Conservation (phyloP, 2,888 invertebrate species). For the Drosophila percnosoma region DNA sequence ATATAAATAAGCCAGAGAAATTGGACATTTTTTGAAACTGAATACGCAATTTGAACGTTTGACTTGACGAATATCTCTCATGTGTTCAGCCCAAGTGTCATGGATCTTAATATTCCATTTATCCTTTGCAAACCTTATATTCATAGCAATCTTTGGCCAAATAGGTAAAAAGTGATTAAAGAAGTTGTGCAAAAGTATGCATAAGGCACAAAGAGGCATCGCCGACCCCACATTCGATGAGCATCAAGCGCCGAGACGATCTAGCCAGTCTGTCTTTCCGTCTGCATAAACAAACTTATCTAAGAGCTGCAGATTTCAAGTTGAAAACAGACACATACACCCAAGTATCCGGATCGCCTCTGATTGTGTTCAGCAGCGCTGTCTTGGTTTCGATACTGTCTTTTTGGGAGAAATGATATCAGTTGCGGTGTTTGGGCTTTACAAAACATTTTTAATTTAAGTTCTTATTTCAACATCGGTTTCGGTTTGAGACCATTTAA, state of each 20-base stretch:
- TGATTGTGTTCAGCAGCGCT: too few species aligned
- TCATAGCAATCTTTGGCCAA: neutral
- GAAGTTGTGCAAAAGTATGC: neutral
- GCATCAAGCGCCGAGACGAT: neutral
- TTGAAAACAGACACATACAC: neutral
- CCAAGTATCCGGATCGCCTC: neutral
- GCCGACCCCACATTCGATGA: neutral
- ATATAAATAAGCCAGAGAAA: neutral
- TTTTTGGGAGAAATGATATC: neutral
- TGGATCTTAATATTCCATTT: neutral
- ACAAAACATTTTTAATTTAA: neutral
- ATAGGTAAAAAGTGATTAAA: neutral
- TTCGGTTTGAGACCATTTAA: neutral
- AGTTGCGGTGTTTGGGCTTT: neutral
- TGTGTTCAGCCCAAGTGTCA: neutral
- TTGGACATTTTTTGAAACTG: neutral
- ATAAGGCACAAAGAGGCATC: too few species aligned
- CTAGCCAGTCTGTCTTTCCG: neutral
- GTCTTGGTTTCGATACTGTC: neutral
- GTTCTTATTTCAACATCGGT: neutral
- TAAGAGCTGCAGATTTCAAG: neutral
- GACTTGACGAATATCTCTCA: neutral
- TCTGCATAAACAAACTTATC: too few species aligned
- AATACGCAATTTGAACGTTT: neutral
- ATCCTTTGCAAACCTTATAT: neutral